Percentiles rank a stretch among this genome's conserved stretches.
These are phyloP conservation scores for Gallinago nigripennis DNA, from an alignment of 2,797 vertebrate genomes.

Conservation along the genomic window DNA sequence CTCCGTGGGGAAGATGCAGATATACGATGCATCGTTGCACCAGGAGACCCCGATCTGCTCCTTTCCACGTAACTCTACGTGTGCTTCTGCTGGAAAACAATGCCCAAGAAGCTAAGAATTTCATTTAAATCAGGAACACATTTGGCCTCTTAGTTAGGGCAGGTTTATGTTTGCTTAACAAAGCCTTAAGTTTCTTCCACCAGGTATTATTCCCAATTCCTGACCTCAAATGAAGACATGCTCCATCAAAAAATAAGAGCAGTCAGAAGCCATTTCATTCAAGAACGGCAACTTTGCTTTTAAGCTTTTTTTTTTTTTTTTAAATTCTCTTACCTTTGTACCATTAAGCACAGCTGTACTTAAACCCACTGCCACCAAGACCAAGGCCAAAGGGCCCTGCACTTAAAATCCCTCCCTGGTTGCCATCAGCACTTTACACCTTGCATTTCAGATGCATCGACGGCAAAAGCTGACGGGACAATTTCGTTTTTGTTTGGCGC, in stretches of 20 bases:
- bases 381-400: background rate
- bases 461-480: background rate
- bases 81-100: background rate
- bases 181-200: background rate
- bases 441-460: background rate
- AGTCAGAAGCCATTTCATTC: background rate
- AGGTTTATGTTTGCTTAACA: background rate
- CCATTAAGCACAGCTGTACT: background rate
- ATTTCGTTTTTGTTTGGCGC: background rate
- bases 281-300: background rate
- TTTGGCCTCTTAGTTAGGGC: background rate
- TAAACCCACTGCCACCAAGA: background rate
- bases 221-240: background rate
- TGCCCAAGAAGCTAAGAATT: background rate
- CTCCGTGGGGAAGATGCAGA: background rate
- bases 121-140: background rate
- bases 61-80: background rate
- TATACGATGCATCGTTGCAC: fast-evolving
- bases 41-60: background rate
- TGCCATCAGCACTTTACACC: background rate
- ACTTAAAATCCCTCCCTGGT: fast-evolving
- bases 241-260: background rate
- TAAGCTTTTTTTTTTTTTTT: background rate
- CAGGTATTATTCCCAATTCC: background rate
- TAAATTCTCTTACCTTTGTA: background rate